Evolutionary conservation across 2,797 vertebrate genomes (phyloP).

Genomic region (Peromyscus nudipes): DNA sequence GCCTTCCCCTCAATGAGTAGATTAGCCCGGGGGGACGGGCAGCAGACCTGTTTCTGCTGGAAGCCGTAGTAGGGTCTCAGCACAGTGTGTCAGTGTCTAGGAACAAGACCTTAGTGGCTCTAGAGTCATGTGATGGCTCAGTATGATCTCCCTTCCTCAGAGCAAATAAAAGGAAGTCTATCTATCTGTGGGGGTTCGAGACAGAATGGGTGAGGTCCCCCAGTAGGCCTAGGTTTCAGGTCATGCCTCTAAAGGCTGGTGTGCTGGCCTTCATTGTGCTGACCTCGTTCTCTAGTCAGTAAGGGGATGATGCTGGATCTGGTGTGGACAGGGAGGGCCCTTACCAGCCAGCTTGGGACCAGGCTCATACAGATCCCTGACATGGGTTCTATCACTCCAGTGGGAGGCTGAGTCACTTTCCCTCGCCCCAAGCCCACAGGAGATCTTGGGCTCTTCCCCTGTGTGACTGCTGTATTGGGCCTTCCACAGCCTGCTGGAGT

Average conservation of each 20-base stretch:
- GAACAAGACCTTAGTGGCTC: background rate
- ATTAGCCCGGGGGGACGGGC: background rate
- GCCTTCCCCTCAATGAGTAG: background rate
- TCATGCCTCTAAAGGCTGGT: background rate
- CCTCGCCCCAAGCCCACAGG: background rate
- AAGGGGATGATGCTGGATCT: background rate
- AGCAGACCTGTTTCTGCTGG: background rate
- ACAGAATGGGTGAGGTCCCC: background rate
- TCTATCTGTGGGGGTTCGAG: background rate
- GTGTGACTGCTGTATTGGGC: background rate
- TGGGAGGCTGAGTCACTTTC: background rate
- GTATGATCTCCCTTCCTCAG: background rate
- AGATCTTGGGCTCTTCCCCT: background rate
- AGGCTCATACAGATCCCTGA: background rate
- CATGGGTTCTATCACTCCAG: background rate
- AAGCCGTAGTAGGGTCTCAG: background rate
- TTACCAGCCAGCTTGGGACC: background rate
- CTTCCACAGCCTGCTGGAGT: constrained; percentile 93
- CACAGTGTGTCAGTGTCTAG: constrained; percentile 1
- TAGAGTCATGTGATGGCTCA: background rate
- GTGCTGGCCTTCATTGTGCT: background rate
- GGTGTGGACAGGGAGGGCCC: background rate
- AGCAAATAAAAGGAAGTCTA: constrained; percentile 1
- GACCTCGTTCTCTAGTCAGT: background rate
- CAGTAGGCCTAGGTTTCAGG: background rate